Base-by-base conservation (phyloP, 2,888 invertebrate genomes). In the Coremacera marginata region DNA sequence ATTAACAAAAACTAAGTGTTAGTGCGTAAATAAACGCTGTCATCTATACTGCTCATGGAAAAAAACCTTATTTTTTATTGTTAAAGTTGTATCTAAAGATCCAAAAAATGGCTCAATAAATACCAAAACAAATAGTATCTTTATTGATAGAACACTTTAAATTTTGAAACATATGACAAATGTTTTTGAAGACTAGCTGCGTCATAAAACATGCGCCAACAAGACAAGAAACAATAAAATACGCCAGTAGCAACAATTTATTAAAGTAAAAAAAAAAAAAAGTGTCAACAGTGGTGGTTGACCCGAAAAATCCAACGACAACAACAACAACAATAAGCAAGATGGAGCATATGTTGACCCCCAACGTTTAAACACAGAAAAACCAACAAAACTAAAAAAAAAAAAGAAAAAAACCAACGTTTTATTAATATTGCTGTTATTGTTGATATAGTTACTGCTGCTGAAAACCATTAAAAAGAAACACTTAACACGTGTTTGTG, bases 311-410 rank as follows among this genome's bases (percentile, higher is more conserved):
- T 68, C 67, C 37, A 72, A 63, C 25, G 57, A 72, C 11, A 67
- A 72, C 31, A 75, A 57, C 55, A 68, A 34, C 11, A 68, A 9
- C 5, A 37, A 27, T 57, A 65, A 62, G 62, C 68, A 57, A 70
- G 60, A 55, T n/a, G 65, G 62, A 49, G 70, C 63, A 75, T 60
- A 73, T 71, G 25, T 60, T 55, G 65, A 75, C 71, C 71, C 71
- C 71, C 49, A 70, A 31, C 7, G 31, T 52, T 75, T 73, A 31
- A 27, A 60, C 60, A 25, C 57, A 67, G 67, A 27, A 77, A 49
- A 22, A 65, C 51, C 19, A 60, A 68, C 72, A 75, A 60, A 51
- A 71, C 11, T 63, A 72, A 75, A 75, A 78, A 73, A 77, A 5
- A 22, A n/a, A n/a, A n/a, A n/a, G n/a, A 72, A 75, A 75, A 78